Conservation (phyloP, 2,113 vertebrate genomes). For the Brachypteracias leptosomus region DNA sequence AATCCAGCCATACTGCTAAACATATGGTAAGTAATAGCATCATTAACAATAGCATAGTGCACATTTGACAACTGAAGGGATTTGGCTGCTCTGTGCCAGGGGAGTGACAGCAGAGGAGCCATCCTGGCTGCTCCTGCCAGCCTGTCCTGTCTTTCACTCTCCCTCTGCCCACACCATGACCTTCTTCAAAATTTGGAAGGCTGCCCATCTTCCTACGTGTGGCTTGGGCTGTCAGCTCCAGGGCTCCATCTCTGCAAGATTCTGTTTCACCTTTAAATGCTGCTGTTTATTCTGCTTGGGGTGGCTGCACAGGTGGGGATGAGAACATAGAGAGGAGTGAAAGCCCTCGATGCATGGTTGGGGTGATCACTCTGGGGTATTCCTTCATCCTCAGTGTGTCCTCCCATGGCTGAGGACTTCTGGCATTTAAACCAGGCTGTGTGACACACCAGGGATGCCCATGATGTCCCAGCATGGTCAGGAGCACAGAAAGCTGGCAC, state of each 20-base stretch:
- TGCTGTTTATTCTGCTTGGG: not conserved
- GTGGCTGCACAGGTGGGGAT: not conserved
- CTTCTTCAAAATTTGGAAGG: conserved; percentile 14
- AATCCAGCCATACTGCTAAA: conserved; percentile 57
- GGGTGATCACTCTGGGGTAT: fast-evolving
- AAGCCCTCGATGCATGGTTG: not conserved
- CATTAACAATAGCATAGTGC: conserved; percentile 59
- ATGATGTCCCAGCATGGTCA: not conserved
- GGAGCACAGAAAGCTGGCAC: not conserved
- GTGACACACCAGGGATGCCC: not conserved
- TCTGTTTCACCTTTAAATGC: not conserved
- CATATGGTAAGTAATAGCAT: conserved; percentile 66
- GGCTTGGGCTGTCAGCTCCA: not conserved
- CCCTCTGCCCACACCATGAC: not conserved
- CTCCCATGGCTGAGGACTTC: not conserved
- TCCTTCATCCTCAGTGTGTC: not conserved
- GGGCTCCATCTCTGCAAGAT: fast-evolving
- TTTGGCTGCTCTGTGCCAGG: conserved; percentile 41
- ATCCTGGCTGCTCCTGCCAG: not conserved
- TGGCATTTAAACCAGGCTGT: not conserved
- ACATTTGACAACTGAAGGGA: conserved; percentile 51
- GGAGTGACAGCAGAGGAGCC: conserved; percentile 14
- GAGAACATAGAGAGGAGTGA: not conserved
- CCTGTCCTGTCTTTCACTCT: not conserved
- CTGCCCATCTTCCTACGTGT: not conserved